Percentiles rank a stretch among this genome's conserved stretches.
These are phyloP conservation scores for Corythornis vintsioides DNA, from an alignment of 2,113 vertebrate species.

Conservation along the genomic window DNA sequence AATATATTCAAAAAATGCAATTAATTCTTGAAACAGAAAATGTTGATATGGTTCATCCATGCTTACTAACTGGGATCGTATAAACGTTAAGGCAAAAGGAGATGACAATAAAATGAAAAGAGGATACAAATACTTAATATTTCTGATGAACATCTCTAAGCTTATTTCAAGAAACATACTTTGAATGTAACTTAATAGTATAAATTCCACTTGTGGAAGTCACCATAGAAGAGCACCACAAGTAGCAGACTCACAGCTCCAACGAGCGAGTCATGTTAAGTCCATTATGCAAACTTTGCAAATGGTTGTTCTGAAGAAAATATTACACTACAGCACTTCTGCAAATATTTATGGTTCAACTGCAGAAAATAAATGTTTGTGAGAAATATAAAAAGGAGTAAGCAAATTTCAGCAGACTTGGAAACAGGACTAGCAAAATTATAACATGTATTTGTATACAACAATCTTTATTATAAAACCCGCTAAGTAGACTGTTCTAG, in stretches of 20 bases:
- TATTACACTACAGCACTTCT: neutral
- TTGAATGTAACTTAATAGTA: neutral
- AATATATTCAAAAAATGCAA: neutral
- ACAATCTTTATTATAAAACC: neutral
- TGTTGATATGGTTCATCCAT: neutral
- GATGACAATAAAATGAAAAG: neutral
- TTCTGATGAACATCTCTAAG: neutral
- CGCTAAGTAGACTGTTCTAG: neutral
- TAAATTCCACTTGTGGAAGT: neutral
- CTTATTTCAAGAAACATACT: neutral
- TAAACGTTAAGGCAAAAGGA: neutral
- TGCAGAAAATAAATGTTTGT: slow-evolving; percentile 35
- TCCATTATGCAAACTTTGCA: neutral
- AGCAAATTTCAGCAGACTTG: neutral
- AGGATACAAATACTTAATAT: neutral
- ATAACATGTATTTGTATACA: neutral
- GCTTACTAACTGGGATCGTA: neutral
- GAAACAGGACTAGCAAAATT: neutral
- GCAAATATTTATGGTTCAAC: slow-evolving; percentile 51
- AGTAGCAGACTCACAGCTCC: neutral
- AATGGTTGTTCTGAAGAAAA: slow-evolving; percentile 21
- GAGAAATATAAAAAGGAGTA: neutral
- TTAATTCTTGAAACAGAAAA: neutral
- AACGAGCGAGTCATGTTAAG: neutral
- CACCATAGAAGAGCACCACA: neutral